A percentile compares a stretch with the other conserved stretches of the same genome.
phyloP scores from a whole-genome alignment of 2,888 invertebrate genomes.

The Mesorhabditis sp. region DNA sequence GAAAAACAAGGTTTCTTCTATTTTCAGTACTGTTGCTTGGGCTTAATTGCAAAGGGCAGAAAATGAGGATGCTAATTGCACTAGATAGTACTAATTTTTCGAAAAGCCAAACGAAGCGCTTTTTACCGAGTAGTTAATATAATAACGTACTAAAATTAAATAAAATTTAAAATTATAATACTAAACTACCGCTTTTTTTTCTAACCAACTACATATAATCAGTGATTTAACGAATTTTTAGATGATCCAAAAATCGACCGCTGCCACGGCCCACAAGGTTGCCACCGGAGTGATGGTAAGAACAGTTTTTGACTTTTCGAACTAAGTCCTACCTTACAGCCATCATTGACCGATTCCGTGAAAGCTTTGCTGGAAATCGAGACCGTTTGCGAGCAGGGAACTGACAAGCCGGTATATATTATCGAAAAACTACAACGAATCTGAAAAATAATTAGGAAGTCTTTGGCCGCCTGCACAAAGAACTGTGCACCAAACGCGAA shows the following conservation, averaged over 20 bases:
- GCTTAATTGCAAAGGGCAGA: too few relatives aligned
- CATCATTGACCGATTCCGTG: conserved; percentile 34
- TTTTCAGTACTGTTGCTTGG: neutral
- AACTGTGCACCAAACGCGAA: conserved; percentile 38
- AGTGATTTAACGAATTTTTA: neutral
- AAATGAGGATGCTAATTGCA: too few relatives aligned
- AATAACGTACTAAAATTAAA: too few relatives aligned
- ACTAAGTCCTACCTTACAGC: neutral
- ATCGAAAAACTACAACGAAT: neutral
- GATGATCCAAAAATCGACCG: neutral
- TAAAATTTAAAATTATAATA: too few relatives aligned
- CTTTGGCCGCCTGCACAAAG: conserved; percentile 18
- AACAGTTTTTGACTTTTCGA: neutral
- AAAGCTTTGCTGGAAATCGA: conserved; percentile 22
- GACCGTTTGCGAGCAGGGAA: conserved; percentile 9
- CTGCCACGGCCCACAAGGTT: neutral
- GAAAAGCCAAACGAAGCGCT: too few relatives aligned
- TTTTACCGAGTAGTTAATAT: too few relatives aligned
- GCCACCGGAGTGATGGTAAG: neutral
- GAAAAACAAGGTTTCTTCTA: neutral
- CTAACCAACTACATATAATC: neutral
- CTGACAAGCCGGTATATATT: conserved; percentile 8
- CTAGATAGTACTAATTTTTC: too few relatives aligned
- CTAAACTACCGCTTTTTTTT: too few relatives aligned
- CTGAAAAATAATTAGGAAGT: neutral